Conservation (phyloP, 2,797 vertebrate genomes). For the Protosalanx chinensis region DNA sequence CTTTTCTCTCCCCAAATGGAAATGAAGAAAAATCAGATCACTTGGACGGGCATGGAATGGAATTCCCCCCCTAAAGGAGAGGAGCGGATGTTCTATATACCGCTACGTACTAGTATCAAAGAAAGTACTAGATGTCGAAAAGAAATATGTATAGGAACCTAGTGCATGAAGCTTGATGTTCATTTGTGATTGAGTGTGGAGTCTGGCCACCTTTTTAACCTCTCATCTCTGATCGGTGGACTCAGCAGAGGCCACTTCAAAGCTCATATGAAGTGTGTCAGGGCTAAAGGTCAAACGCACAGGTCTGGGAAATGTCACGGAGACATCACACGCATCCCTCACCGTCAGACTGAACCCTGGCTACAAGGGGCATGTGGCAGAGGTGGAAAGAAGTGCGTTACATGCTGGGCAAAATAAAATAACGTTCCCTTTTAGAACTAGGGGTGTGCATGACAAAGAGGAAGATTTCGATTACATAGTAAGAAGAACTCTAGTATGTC, state of each 20-base stretch:
- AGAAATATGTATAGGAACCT: background rate
- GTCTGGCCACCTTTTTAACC: constrained; percentile 44
- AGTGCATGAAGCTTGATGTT: background rate
- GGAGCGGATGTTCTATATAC: no score
- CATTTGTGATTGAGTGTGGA: constrained; percentile 22
- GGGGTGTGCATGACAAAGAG: no score
- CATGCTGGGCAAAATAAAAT: no score
- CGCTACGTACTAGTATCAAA: no score
- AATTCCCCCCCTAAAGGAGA: no score
- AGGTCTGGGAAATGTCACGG: constrained; percentile 73
- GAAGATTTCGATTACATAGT: background rate
- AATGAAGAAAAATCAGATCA: background rate
- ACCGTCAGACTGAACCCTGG: background rate
- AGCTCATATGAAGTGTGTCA: constrained; percentile 66
- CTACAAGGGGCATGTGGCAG: constrained; percentile 17
- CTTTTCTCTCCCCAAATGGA: background rate
- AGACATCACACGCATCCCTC: constrained; percentile 43
- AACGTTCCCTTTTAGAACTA: no score
- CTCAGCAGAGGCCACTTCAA: constrained; percentile 53
- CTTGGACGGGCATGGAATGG: background rate
- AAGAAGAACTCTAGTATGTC: background rate
- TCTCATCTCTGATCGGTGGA: constrained; percentile 10
- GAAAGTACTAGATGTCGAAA: no score
- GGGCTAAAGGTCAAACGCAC: constrained; percentile 55
- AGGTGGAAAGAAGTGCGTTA: background rate